phyloP scores from a whole-genome alignment of 1,140 invertebrate species.

The Papilio polytes region DNA sequence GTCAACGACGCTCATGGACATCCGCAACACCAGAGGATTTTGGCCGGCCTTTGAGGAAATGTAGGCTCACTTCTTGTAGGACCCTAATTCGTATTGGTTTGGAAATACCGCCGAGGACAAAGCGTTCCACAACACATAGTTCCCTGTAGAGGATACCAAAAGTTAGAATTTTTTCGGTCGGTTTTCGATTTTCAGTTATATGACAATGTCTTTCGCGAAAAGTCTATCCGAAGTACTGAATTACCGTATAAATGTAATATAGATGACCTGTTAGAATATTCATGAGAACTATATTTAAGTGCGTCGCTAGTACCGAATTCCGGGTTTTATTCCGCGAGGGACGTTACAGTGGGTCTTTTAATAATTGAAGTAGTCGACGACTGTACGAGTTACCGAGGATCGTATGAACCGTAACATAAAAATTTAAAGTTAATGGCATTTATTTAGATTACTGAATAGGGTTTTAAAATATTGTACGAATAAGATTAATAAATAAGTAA shows the following conservation, averaged over 20 bases:
- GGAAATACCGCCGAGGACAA: no score
- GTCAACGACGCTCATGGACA: no score
- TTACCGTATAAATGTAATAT: background rate
- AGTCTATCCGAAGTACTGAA: background rate
- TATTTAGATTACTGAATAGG: background rate
- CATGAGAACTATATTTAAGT: constrained; percentile 49
- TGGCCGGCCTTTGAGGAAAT: no score
- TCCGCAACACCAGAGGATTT: no score
- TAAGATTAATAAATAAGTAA: background rate
- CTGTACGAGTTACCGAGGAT: constrained; percentile 22
- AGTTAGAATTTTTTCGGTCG: no score
- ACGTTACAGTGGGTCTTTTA: constrained; percentile 47
- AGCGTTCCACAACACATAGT: no score
- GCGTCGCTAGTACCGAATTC: constrained; percentile 46
- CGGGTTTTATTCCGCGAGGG: constrained; percentile 47
- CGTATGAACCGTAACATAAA: background rate
- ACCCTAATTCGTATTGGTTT: no score
- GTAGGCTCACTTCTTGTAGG: no score
- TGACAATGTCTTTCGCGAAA: background rate
- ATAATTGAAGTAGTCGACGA: constrained; percentile 48
- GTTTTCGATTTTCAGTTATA: background rate
- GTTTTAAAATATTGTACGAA: background rate
- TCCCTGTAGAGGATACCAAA: no score
- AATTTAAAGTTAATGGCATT: constrained; percentile 18
- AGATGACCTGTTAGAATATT: constrained; percentile 52